Conservation (phyloP, 2,797 vertebrate genomes). For the Poecile montanus region DNA sequence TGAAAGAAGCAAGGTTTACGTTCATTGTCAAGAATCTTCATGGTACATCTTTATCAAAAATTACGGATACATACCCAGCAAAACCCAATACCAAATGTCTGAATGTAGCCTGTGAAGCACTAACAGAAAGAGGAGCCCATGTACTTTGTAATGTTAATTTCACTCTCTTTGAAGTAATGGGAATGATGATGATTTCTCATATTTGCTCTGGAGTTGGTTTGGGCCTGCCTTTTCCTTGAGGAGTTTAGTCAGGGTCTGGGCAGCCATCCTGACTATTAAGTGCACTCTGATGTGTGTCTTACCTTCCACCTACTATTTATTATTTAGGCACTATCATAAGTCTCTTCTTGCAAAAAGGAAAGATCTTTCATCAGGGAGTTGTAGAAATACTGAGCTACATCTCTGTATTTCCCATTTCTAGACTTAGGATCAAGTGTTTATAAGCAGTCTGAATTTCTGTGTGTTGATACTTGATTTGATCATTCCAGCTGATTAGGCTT, state of each 20-base stretch:
- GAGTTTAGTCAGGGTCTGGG: background rate
- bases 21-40: background rate
- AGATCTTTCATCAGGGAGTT: background rate
- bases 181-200: background rate
- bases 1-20: background rate
- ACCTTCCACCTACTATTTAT: background rate
- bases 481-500: background rate
- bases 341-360: background rate
- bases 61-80: background rate
- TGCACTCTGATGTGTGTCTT: background rate
- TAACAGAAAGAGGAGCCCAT: background rate
- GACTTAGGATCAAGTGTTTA: background rate
- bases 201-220: background rate
- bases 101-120: background rate
- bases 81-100: accelerated
- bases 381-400: background rate
- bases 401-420: background rate
- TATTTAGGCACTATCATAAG: background rate
- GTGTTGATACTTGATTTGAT: background rate
- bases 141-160: background rate
- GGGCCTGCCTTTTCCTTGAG: background rate
- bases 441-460: background rate
- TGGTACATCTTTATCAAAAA: background rate
- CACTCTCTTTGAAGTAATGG: background rate
- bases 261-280: background rate